Conservation (phyloP, 2,888 invertebrate species). For the Crematogaster levior region DNA sequence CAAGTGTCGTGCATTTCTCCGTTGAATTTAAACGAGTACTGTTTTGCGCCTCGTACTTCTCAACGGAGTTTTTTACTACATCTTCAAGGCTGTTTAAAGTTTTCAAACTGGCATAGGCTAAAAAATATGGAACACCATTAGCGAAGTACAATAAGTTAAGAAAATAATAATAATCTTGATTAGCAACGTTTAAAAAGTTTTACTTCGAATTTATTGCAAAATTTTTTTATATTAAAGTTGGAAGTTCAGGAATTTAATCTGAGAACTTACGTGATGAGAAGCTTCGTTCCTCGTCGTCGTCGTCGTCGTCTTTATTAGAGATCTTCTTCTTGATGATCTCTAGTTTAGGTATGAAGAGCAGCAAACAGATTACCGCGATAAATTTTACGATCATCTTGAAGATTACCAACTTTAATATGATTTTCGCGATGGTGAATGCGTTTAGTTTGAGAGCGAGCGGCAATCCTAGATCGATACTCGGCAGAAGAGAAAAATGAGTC, state of each 20-base stretch:
- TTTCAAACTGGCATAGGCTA: constrained; percentile 65
- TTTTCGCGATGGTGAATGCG: constrained; percentile 91
- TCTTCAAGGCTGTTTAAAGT: constrained; percentile 74
- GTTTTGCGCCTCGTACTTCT: constrained; percentile 71
- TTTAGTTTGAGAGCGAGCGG: constrained; percentile 90
- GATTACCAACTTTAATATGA: constrained; percentile 91
- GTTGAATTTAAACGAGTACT: constrained; percentile 77
- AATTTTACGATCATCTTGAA: constrained; percentile 94
- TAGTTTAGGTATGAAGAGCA: constrained; percentile 92
- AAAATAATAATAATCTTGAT: not conserved
- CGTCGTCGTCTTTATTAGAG: constrained; percentile 77
- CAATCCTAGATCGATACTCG: constrained; percentile 87
- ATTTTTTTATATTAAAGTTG: not conserved
- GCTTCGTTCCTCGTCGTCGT: constrained; percentile 75
- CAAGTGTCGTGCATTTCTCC: constrained; percentile 85
- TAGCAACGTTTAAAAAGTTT: not conserved
- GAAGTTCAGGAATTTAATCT: not conserved
- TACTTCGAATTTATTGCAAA: not conserved
- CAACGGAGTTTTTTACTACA: constrained; percentile 75
- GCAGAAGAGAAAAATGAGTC: constrained; percentile 63
- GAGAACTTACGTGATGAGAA: constrained; percentile 40
- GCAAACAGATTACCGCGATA: constrained; percentile 91
- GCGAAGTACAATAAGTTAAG: not conserved
- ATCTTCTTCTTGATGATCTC: constrained; percentile 86
- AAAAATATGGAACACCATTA: constrained; percentile 17